These are phyloP conservation scores for Pelmatolapia mariae DNA, from an alignment of 2,113 vertebrate species.

Conservation along the genomic window DNA sequence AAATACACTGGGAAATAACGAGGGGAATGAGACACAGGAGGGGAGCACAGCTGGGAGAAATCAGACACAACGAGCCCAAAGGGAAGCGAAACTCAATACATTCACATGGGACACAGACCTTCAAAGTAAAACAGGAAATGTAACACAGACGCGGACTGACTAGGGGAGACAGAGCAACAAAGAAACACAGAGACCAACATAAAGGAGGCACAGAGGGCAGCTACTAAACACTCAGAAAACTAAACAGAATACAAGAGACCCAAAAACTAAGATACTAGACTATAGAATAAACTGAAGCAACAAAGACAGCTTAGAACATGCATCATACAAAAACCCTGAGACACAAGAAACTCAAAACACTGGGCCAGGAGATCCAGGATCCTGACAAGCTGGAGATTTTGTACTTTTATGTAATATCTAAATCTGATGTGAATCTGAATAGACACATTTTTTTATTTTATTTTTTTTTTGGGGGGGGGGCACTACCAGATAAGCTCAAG, in stretches of 20 bases:
- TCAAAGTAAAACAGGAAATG: not conserved
- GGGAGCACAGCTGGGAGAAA: not conserved
- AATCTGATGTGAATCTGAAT: not conserved
- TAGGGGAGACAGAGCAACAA: not conserved
- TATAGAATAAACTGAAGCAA: not conserved
- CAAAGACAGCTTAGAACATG: not conserved
- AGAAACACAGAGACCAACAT: no score
- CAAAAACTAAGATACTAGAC: not conserved
- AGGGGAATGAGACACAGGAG: not conserved
- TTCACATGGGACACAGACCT: not conserved
- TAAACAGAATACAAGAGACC: not conserved
- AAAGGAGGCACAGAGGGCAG: no score
- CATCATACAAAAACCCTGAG: not conserved
- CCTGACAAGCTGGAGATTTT: not conserved
- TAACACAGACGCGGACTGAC: not conserved
- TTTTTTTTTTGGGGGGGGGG: not conserved
- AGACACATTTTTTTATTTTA: not conserved
- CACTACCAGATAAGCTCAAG: not conserved
- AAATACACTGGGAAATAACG: not conserved
- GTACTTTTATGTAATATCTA: not conserved
- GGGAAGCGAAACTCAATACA: not conserved
- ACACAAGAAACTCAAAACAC: not conserved
- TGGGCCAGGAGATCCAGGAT: not conserved
- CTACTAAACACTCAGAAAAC: no score
- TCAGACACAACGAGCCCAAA: not conserved